A percentile compares a stretch with the other conserved stretches of the same genome.
Evolutionary conservation across 2,113 vertebrate genomes (phyloP).

Genomic region (Microtus oregoni): DNA sequence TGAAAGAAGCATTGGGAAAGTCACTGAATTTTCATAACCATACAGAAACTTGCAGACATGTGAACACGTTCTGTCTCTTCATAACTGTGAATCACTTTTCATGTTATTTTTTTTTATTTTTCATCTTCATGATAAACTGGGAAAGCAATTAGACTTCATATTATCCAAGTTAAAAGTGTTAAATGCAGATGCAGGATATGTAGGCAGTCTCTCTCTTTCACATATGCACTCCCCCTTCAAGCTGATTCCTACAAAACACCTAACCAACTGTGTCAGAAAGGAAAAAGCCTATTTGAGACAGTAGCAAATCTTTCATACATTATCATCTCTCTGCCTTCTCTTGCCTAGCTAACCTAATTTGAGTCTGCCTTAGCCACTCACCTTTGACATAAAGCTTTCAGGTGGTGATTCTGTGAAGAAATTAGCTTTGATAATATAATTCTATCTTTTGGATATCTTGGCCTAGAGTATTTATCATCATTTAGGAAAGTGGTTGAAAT

Average conservation of each 20-base stretch:
- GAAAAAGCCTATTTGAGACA: conserved; percentile 48
- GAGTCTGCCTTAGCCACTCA: conserved; percentile 60
- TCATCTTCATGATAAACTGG: not conserved
- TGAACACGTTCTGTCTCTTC: conserved; percentile 45
- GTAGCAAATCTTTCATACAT: conserved; percentile 41
- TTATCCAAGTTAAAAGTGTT: conserved; percentile 37
- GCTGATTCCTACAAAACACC: conserved; percentile 55
- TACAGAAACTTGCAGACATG: conserved; percentile 52
- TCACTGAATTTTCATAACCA: conserved; percentile 69
- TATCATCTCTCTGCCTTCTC: conserved; percentile 57
- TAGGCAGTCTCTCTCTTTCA: not conserved
- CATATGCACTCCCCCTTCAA: not conserved
- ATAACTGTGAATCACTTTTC: conserved; percentile 52
- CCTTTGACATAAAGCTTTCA: conserved; percentile 83
- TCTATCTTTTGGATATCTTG: conserved; percentile 78
- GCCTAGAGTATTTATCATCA: conserved; percentile 84
- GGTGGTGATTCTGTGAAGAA: conserved; percentile 74
- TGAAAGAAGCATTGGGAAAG: conserved; percentile 53
- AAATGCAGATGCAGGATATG: not conserved
- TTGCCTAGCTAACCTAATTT: conserved; percentile 76
- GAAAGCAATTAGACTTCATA: not conserved
- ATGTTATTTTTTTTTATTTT: conserved; percentile 14
- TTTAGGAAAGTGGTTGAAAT: conserved; percentile 84
- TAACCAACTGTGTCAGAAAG: conserved; percentile 50
- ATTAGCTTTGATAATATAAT: conserved; percentile 86